Evolutionary conservation across 2,888 invertebrate species (phyloP), one percentile per base, ranked within the genome.

Genomic region (Ommatoiulus sabulosus): DNA sequence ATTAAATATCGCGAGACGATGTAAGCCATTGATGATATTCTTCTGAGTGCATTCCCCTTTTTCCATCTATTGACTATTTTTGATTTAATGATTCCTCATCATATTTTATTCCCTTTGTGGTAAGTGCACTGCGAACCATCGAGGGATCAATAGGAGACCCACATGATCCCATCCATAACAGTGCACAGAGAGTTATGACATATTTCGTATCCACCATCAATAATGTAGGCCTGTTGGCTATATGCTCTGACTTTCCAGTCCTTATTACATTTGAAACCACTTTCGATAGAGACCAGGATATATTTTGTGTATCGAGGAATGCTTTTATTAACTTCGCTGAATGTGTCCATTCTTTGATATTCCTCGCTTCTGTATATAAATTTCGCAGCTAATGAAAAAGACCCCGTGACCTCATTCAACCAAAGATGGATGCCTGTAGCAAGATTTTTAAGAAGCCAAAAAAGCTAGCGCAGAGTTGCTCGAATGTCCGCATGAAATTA

Each of bases 51-150:
- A 80, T 80, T 80, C 80, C 80, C 80, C 80, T 80, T 80, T 35
- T 80, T 35, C 35, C 80, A 80, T 80, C 80, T 80, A 80, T 80
- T 80, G 80, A 80, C 80, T 80, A 80, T 80, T 80, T 80, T 80
- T 80, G 80, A 80, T 80, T 80, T 80, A 80, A 80, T 80, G 80
- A 80, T 80, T 80, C 80, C 80, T 80, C 80, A 80, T 80, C 80
- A 80, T 80, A 80, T 80, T 80, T 80, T 80, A 80, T 80, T 80
- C 80, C 72, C 80, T 80, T 80, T 80, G 80, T 80, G 80, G 80
- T 10, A 8, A 80, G 35, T 80, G 80, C 35, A 80, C 12, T 35
- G 35, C 35, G 8, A 80, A 35, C 80, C 80, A 80, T 35, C 3
- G 12, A 35, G 35, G 35, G 80, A 80, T 80, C 80, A 80, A 80